Percentiles rank a stretch among this genome's conserved stretches.
phyloP scores from a whole-genome alignment of 2,797 vertebrate species.

The Chiroxiphia lanceolata region DNA sequence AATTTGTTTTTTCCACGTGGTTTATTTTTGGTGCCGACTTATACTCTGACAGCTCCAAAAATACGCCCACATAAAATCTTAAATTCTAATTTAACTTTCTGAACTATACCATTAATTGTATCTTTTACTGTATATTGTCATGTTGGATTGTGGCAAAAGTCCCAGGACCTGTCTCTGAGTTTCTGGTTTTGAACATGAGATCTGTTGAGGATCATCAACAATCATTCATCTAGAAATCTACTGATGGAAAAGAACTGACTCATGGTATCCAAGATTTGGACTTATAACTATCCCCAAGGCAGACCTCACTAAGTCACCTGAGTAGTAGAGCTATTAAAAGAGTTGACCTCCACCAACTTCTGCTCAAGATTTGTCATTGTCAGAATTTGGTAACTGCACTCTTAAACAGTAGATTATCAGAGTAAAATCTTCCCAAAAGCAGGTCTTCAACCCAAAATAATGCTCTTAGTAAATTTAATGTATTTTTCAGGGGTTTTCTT shows the following conservation, averaged over 20 bases:
- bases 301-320: neutral
- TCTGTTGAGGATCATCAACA: neutral
- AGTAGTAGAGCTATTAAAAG: neutral
- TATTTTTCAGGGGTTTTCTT: neutral
- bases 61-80: neutral
- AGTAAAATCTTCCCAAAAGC: neutral
- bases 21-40: neutral
- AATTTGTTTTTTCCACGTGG: neutral
- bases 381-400: neutral
- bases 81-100: conserved; percentile 5
- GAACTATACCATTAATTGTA: neutral
- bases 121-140: neutral
- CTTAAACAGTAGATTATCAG: neutral
- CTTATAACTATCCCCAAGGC: neutral
- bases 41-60: neutral
- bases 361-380: neutral
- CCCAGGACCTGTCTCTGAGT: neutral
- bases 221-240: neutral
- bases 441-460: neutral
- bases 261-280: neutral
- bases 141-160: neutral
- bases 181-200: neutral
- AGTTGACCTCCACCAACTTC: neutral
- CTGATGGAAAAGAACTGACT: neutral
- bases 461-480: accelerated